Evolutionary conservation across 2,888 invertebrate species (phyloP).

Genomic region (Molanna angustata): DNA sequence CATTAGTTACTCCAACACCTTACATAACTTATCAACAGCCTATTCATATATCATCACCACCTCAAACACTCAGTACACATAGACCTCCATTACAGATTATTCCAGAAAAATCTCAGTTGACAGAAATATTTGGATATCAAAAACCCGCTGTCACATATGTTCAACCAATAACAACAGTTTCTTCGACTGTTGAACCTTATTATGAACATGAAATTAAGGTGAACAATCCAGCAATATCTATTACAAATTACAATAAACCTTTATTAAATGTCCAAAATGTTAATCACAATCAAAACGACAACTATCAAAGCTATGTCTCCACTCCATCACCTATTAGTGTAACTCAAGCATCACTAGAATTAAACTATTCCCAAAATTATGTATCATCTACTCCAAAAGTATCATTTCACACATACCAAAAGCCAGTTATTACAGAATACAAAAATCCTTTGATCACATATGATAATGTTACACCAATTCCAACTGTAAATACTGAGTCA

Average conservation of each 20-base stretch:
- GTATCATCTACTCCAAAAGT: constrained; percentile 28
- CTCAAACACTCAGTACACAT: constrained; percentile 21
- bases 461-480: constrained; percentile 42
- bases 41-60: constrained; percentile 19
- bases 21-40: constrained; percentile 34
- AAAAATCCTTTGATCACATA: constrained; percentile 47
- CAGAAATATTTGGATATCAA: constrained; percentile 48
- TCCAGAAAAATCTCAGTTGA: constrained; percentile 45
- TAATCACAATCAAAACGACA: constrained; percentile 36
- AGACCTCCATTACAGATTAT: constrained; percentile 45
- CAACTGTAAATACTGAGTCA: constrained; percentile 41
- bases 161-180: constrained; percentile 43
- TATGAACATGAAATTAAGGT: constrained; percentile 35
- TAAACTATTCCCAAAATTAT: constrained; percentile 30
- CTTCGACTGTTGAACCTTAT: constrained; percentile 39
- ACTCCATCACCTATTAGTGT: constrained; percentile 26
- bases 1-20: constrained; percentile 42
- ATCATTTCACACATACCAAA: constrained; percentile 38
- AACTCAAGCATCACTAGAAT: constrained; percentile 26
- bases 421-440: constrained; percentile 45
- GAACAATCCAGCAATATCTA: constrained; percentile 31
- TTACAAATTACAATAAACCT: constrained; percentile 34
- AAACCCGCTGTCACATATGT: constrained; percentile 49
- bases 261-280: constrained; percentile 18
- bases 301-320: constrained; percentile 31